Evolutionary conservation across 2,888 invertebrate genomes (phyloP).

Genomic region (Monoplex corrugatus): DNA sequence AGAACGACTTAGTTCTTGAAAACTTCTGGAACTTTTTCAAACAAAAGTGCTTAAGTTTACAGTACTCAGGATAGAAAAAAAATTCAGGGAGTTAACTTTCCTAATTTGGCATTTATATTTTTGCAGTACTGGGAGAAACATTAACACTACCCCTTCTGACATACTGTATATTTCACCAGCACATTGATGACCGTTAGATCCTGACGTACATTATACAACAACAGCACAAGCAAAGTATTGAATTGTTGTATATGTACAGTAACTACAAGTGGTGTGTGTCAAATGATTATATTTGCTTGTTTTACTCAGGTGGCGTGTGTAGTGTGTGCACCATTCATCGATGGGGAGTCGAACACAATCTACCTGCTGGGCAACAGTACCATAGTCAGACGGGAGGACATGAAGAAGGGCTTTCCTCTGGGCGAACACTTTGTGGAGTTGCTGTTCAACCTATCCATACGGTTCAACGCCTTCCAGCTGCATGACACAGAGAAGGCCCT

Average conservation of each 20-base stretch:
- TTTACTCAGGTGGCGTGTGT: slow-evolving; percentile 79
- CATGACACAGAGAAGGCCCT: slow-evolving; percentile 78
- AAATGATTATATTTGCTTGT: not conserved
- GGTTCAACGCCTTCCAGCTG: slow-evolving; percentile 79
- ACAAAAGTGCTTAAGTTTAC: no score
- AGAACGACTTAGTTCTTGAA: no score
- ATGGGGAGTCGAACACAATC: slow-evolving; percentile 77
- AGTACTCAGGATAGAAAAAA: no score
- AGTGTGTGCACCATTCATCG: slow-evolving; percentile 79
- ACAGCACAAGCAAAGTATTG: not conserved
- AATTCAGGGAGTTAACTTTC: no score
- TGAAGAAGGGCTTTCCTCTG: slow-evolving; percentile 78
- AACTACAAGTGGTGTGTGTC: not conserved
- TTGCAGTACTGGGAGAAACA: no score
- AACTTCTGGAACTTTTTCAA: no score
- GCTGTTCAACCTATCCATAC: slow-evolving; percentile 79
- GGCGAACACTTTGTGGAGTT: slow-evolving; percentile 80
- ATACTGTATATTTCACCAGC: no score
- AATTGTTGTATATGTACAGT: not conserved
- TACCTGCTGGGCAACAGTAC: slow-evolving; percentile 75
- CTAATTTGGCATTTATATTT: no score
- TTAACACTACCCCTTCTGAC: no score
- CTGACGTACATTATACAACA: no score
- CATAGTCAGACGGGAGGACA: slow-evolving; percentile 76
- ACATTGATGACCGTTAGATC: no score